A percentile compares a stretch with the other conserved stretches of the same genome.
Conservation (phyloP, 2,113 vertebrate species). For the Eclectus roratus region DNA sequence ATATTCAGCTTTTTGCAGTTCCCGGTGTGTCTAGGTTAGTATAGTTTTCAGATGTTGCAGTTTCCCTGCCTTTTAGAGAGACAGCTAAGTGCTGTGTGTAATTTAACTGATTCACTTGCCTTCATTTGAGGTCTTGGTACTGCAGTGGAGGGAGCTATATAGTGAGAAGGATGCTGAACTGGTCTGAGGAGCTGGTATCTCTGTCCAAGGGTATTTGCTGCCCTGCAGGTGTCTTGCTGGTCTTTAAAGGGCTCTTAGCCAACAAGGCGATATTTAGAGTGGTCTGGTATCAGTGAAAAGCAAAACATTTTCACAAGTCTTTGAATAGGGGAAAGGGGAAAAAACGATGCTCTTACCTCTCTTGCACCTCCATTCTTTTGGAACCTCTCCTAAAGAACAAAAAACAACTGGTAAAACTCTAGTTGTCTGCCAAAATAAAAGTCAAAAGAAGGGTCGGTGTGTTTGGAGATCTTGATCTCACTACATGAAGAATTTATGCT, state of each 20-base stretch:
- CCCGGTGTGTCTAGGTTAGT: background rate
- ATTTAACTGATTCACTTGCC: accelerated
- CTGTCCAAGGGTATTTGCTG: background rate
- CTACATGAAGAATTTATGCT: background rate
- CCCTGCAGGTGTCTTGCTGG: background rate
- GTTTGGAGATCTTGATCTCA: background rate
- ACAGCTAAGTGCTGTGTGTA: background rate
- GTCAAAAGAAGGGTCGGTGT: background rate
- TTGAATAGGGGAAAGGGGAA: background rate
- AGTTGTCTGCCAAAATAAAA: background rate
- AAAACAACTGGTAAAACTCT: background rate
- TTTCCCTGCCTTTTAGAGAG: background rate
- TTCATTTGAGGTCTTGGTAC: background rate
- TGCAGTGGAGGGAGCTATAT: background rate
- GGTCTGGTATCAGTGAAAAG: background rate
- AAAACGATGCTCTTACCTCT: background rate
- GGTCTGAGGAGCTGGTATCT: background rate
- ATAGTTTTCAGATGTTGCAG: background rate
- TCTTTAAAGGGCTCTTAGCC: background rate
- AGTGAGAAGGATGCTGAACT: background rate
- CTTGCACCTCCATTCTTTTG: background rate
- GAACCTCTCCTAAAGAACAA: background rate
- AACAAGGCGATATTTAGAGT: background rate
- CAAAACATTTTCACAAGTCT: background rate
- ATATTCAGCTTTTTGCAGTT: background rate